These are phyloP conservation scores for Fulmarus glacialis DNA, from an alignment of 2,113 vertebrate genomes.

Conservation along the genomic window DNA sequence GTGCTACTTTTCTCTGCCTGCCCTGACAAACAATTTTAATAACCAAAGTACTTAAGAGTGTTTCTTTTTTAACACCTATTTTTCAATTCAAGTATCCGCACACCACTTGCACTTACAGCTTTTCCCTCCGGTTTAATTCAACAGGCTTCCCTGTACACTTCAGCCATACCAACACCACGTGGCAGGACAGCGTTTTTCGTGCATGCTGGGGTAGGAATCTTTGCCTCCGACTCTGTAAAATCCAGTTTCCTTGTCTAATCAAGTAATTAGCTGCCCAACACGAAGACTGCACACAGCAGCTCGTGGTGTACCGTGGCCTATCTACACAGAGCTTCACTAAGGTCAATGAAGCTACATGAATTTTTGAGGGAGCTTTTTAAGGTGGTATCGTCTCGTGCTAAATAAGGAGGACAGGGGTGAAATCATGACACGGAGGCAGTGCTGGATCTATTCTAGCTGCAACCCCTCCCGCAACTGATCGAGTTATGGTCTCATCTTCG, in stretches of 20 bases:
- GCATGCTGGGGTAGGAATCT: not conserved
- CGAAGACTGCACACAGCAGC: not conserved
- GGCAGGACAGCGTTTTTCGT: rapidly evolving
- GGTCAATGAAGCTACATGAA: not conserved
- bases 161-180: not conserved
- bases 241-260: not conserved
- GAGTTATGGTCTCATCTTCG: not conserved
- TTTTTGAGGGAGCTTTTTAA: not conserved
- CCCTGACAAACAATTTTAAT: not conserved
- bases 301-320: not conserved
- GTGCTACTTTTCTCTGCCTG: not conserved
- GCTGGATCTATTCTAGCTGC: not conserved
- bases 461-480: not conserved
- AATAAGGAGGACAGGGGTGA: not conserved
- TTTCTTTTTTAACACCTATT: not conserved
- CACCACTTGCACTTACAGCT: not conserved
- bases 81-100: not conserved
- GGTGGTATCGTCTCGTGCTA: not conserved
- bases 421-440: not conserved
- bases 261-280: not conserved
- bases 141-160: not conserved
- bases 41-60: not conserved
- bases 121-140: not conserved
- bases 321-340: not conserved
- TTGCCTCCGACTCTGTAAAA: not conserved